Conservation (phyloP, 2,113 vertebrate species). For the Dasyornis broadbenti region DNA sequence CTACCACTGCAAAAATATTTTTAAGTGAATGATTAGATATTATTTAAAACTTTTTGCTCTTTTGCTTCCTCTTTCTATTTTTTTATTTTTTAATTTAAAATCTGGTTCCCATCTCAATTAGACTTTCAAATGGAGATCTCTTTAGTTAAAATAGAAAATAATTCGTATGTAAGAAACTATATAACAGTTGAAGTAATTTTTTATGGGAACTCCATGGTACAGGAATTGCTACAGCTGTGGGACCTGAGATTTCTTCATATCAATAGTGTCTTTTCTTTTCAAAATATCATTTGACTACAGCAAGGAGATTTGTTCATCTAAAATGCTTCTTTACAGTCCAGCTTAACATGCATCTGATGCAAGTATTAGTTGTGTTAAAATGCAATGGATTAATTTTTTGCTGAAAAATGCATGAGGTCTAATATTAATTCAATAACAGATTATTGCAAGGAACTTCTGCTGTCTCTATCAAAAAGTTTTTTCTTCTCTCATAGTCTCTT, state of each 20-base stretch:
- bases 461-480: neutral
- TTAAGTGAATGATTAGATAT: neutral
- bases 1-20: neutral
- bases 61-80: neutral
- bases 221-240: neutral
- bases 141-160: neutral
- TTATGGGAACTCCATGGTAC: neutral
- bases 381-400: neutral
- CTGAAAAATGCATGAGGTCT: neutral
- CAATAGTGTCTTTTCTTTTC: neutral
- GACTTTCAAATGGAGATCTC: neutral
- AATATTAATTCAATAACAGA: neutral
- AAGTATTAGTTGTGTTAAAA: neutral
- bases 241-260: neutral
- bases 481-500: neutral
- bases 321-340: neutral
- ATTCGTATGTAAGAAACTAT: neutral
- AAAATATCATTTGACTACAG: neutral
- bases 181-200: neutral
- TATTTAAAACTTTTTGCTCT: neutral
- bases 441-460: neutral
- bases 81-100: neutral
- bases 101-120: fast-evolving
- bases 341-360: neutral
- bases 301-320: neutral